Conservation (phyloP, 2,888 invertebrate genomes). For the Allophyes oxyacanthae region DNA sequence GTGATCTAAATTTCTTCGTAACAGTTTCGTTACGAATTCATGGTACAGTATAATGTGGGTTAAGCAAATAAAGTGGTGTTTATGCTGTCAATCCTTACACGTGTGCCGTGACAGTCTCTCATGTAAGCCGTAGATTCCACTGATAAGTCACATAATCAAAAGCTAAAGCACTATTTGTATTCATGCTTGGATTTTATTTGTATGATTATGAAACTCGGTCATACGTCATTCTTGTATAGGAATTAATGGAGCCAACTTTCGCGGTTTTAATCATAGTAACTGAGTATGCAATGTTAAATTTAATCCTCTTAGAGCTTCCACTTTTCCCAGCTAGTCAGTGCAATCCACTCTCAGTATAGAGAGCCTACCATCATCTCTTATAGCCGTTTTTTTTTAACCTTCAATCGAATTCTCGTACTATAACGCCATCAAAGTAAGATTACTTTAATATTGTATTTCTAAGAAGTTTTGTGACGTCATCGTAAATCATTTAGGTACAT, state of each 20-base stretch:
- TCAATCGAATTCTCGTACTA: no score
- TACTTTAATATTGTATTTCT: no score
- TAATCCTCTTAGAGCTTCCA: constrained; percentile 18
- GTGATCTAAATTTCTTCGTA: constrained; percentile 52
- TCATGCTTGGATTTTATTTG: constrained; percentile 46
- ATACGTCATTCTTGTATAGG: constrained; percentile 9
- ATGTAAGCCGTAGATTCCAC: constrained; percentile 37
- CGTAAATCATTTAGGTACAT: no score
- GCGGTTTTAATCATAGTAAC: constrained; percentile 6
- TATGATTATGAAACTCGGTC: constrained; percentile 47
- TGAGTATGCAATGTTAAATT: constrained; percentile 3
- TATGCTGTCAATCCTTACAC: constrained; percentile 46
- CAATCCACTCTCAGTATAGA: constrained; percentile 14
- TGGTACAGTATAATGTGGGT: constrained; percentile 43
- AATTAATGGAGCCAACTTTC: constrained; percentile 15
- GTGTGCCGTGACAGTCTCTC: constrained; percentile 29
- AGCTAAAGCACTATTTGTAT: constrained; percentile 58
- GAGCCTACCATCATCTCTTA: no score
- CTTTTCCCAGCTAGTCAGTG: constrained; percentile 15
- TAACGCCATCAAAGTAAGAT: no score
- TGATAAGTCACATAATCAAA: constrained; percentile 44
- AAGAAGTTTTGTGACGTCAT: no score
- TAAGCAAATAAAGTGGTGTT: constrained; percentile 51
- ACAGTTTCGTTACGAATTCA: constrained; percentile 48
- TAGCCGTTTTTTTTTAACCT: no score